Percentiles rank a stretch among this genome's conserved stretches.
Conservation (phyloP, 2,888 invertebrate species). For the Harpagoxenus sublaevis region DNA sequence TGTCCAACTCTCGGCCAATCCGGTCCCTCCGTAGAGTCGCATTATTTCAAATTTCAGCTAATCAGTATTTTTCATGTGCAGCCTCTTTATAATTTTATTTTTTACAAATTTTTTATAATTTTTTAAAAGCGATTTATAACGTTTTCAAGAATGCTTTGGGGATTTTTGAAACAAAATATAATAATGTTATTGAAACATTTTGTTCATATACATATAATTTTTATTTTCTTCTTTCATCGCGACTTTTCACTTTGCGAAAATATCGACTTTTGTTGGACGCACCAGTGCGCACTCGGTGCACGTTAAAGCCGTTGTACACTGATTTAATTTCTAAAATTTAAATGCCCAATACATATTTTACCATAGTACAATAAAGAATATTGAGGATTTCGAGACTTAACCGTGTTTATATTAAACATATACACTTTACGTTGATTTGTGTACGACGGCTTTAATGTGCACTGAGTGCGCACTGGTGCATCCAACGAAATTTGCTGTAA, state of each 20-base stretch:
- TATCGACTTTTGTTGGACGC: too few species aligned
- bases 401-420: too few species aligned
- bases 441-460: too few species aligned
- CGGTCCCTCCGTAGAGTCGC: not conserved
- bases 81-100: not conserved
- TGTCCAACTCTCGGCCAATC: slow-evolving; percentile 25
- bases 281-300: too few species aligned
- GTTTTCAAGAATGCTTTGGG: not conserved
- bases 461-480: too few species aligned
- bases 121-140: not conserved
- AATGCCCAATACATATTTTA: too few species aligned
- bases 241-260: not conserved
- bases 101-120: not conserved
- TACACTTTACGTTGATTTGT: too few species aligned
- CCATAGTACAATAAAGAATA: too few species aligned
- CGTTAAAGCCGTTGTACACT: too few species aligned
- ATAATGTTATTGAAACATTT: not conserved
- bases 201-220: not conserved
- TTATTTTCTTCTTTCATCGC: not conserved
- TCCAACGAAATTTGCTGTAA: not conserved
- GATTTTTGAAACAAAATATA: not conserved
- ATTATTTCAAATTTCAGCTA: not conserved
- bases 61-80: not conserved
- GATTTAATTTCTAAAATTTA: too few species aligned
- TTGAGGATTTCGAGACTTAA: too few species aligned